phyloP scores from a whole-genome alignment of 2,888 invertebrate species.

The Tuta absoluta region DNA sequence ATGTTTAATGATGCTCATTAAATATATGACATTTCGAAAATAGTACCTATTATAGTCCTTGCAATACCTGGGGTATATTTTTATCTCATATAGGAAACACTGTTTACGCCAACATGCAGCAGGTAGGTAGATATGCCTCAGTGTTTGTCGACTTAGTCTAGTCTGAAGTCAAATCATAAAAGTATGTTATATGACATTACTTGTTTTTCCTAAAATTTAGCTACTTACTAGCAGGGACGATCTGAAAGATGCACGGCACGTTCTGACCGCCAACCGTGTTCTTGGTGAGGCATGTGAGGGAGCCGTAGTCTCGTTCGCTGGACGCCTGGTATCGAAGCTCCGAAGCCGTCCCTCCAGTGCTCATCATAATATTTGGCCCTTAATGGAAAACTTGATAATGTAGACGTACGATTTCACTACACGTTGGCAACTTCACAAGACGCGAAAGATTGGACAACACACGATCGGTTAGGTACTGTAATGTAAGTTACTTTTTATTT shows the following conservation, averaged over 20 bases:
- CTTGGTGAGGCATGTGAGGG: constrained; percentile 90
- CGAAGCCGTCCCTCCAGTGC: constrained; percentile 59
- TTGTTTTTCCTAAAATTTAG: not conserved
- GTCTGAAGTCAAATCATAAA: too few relatives aligned
- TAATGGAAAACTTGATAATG: not conserved
- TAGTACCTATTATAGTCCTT: too few relatives aligned
- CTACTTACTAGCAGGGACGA: constrained; percentile 89
- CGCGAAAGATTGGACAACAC: too few relatives aligned
- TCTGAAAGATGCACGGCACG: constrained; percentile 92
- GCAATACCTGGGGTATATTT: too few relatives aligned
- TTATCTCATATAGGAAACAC: not conserved
- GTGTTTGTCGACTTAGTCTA: too few relatives aligned
- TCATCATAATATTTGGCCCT: not conserved
- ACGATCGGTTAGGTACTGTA: not conserved
- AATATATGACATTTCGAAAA: too few relatives aligned
- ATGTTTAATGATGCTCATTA: too few relatives aligned
- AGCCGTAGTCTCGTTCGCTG: constrained; percentile 93
- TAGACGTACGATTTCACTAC: not conserved
- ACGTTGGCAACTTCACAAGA: too few relatives aligned
- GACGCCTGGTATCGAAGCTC: constrained; percentile 91
- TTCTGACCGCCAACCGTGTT: constrained; percentile 91
- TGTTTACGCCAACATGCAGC: too few relatives aligned
- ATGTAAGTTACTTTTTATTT: too few relatives aligned
- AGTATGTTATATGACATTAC: not conserved
- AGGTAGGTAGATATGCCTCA: too few relatives aligned